Evolutionary conservation across 2,888 invertebrate genomes (phyloP).

Genomic region (Himalopsyche kuldschensis): DNA sequence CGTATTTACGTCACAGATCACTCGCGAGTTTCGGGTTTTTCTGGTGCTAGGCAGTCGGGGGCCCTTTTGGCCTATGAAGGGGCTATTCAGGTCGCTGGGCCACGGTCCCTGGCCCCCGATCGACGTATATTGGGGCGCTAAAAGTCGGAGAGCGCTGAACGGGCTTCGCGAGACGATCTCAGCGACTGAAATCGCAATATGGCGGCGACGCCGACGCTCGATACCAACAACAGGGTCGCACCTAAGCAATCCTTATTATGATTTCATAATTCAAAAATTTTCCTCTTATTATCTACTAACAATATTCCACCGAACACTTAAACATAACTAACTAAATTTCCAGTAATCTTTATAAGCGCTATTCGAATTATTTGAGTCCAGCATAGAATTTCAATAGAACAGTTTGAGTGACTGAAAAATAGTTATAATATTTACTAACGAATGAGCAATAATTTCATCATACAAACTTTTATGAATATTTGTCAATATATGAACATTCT

Average conservation of each 20-base stretch:
- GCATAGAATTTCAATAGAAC: too few relatives aligned
- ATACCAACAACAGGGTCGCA: constrained; percentile 32
- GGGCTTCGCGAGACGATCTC: constrained; percentile 26
- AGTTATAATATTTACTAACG: too few relatives aligned
- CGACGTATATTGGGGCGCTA: constrained; percentile 18
- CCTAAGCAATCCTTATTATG: neutral
- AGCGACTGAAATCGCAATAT: constrained; percentile 28
- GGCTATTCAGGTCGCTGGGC: constrained; percentile 14
- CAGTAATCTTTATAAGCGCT: too few relatives aligned
- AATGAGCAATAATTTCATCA: too few relatives aligned
- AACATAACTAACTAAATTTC: too few relatives aligned
- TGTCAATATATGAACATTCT: too few relatives aligned
- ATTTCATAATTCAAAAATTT: too few relatives aligned
- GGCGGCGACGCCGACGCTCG: constrained; percentile 39
- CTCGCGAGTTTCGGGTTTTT: neutral
- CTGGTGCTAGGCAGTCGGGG: constrained; percentile 11
- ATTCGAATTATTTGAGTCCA: too few relatives aligned
- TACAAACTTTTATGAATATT: too few relatives aligned
- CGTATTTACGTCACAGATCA: constrained; percentile 22
- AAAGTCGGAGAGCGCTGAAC: constrained; percentile 16
- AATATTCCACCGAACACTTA: too few relatives aligned
- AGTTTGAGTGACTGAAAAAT: too few relatives aligned
- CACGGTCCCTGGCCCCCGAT: constrained; percentile 8
- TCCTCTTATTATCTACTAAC: too few relatives aligned
- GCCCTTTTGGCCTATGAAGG: constrained; percentile 12